These are phyloP conservation scores for Caenorhabditis sulstoni DNA, from an alignment of 2,888 invertebrate genomes.

Conservation along the genomic window DNA sequence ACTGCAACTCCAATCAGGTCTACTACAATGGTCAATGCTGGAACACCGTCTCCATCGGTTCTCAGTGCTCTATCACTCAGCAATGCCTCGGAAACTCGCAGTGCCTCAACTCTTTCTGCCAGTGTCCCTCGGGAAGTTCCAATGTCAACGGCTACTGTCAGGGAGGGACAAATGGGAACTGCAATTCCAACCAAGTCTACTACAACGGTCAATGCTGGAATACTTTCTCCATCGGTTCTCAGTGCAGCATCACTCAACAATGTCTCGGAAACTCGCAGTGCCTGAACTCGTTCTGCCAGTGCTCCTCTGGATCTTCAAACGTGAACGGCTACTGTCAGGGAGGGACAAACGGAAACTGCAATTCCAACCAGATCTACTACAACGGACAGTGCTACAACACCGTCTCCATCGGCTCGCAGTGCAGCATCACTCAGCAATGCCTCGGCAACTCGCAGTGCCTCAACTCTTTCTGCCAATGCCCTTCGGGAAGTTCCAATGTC, in stretches of 20 bases:
- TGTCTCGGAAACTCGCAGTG: constrained; percentile 53
- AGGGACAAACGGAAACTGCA: constrained; percentile 6
- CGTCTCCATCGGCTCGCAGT: constrained; percentile 61
- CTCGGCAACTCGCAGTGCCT: constrained; percentile 50
- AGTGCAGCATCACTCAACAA: constrained; percentile 64
- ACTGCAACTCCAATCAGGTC: constrained; percentile 40
- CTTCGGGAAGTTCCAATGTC: constrained; percentile 28
- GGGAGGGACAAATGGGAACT: not conserved
- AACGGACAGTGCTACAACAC: constrained; percentile 46
- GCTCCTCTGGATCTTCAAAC: constrained; percentile 21
- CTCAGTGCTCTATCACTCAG: constrained; percentile 55
- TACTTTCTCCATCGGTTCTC: constrained; percentile 56
- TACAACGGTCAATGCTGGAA: constrained; percentile 58
- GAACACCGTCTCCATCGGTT: constrained; percentile 48
- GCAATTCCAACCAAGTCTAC: constrained; percentile 18
- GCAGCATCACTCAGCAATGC: constrained; percentile 69
- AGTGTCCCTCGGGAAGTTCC: constrained; percentile 22
- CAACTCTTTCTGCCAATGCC: constrained; percentile 55
- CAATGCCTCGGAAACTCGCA: constrained; percentile 60
- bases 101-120: constrained; percentile 39
- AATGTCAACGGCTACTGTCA: constrained; percentile 9
- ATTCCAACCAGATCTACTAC: constrained; percentile 10
- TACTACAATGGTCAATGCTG: constrained; percentile 4
- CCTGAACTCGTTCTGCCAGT: constrained; percentile 37
- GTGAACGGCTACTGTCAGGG: constrained; percentile 5